These are phyloP conservation scores for Hypotaenidia philippensis DNA, from an alignment of 2,797 vertebrate species.

Conservation along the genomic window DNA sequence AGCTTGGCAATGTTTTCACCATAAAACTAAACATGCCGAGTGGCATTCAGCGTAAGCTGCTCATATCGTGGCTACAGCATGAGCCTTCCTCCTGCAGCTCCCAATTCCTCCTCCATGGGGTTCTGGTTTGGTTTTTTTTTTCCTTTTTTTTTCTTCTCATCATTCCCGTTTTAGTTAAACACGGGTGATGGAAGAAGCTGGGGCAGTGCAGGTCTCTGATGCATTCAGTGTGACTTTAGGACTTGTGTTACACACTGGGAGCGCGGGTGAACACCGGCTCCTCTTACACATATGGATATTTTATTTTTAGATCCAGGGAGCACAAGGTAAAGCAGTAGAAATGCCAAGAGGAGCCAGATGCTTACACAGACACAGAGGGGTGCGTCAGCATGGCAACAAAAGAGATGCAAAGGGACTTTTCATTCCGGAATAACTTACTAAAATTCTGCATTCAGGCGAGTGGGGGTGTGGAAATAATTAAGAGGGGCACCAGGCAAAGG, in stretches of 20 bases:
- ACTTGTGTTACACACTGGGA: constrained; percentile 25
- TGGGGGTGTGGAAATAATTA: neutral
- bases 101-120: neutral
- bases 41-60: rapidly evolving
- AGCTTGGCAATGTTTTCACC: neutral
- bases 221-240: constrained; percentile 33
- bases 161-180: neutral
- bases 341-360: constrained; percentile 63
- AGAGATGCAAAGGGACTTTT: neutral
- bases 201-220: neutral
- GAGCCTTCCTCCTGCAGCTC: neutral
- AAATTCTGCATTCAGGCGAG: neutral
- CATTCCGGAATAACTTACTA: neutral
- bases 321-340: constrained; percentile 62
- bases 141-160: neutral
- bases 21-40: neutral
- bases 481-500: neutral
- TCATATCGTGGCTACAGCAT: rapidly evolving
- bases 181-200: rapidly evolving
- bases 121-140: too few species aligned
- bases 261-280: neutral
- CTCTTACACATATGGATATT: constrained; percentile 44
- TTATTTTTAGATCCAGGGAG: constrained; percentile 76
- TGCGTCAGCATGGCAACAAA: constrained; percentile 19
- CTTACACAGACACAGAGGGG: constrained; percentile 53